phyloP scores from a whole-genome alignment of 2,113 vertebrate genomes.

The Platysteira castanea region DNA sequence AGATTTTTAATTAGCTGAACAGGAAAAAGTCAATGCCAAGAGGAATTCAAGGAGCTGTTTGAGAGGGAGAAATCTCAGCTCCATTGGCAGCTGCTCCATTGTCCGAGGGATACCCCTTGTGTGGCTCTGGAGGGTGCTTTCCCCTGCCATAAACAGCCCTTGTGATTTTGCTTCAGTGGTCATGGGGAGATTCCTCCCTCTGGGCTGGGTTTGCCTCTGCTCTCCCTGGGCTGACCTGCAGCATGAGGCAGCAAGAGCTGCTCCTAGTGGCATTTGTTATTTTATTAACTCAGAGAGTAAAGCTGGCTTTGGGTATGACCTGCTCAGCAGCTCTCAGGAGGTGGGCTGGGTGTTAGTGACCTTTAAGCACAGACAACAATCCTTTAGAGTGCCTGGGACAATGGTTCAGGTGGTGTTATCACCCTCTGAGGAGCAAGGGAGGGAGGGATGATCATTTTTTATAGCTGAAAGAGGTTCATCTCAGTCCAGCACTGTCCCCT shows the following conservation, averaged over 20 bases:
- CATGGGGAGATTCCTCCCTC: background rate
- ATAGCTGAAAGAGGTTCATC: background rate
- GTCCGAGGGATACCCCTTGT: background rate
- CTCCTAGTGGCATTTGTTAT: background rate
- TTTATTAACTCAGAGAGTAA: background rate
- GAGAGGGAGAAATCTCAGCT: background rate
- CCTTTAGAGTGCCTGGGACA: background rate
- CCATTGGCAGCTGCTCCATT: background rate
- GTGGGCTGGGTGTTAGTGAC: background rate
- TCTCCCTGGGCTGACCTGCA: background rate
- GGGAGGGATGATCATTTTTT: background rate
- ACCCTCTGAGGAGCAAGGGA: background rate
- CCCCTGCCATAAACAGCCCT: background rate
- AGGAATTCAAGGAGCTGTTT: constrained; percentile 53
- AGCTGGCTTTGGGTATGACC: background rate
- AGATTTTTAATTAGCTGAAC: constrained; percentile 64
- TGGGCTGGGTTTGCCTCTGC: background rate
- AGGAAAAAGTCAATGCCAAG: constrained; percentile 54
- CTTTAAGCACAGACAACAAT: background rate
- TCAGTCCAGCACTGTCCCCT: background rate
- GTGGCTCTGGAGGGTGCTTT: background rate
- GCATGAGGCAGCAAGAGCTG: background rate
- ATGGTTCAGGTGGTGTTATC: background rate
- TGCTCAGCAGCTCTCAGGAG: background rate
- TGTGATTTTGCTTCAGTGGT: background rate